A percentile compares a stretch with the other conserved stretches of the same genome.
Conservation (phyloP, 2,113 vertebrate species). For the Pelodiscus sinensis region DNA sequence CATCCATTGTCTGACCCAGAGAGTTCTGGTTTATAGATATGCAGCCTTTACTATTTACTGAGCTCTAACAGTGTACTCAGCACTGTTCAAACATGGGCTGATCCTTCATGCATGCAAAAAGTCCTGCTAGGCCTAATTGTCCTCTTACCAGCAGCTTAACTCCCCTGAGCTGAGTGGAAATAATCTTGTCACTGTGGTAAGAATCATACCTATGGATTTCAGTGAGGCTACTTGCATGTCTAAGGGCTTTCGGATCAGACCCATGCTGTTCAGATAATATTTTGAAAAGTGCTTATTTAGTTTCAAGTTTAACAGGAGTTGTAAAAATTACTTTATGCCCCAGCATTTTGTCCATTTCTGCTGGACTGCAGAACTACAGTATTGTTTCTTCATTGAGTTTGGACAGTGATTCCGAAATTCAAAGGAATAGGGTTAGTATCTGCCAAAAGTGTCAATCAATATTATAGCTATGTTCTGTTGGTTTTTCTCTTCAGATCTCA, state of each 20-base stretch:
- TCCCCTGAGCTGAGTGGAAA: background rate
- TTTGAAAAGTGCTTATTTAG: constrained; percentile 40
- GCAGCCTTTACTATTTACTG: background rate
- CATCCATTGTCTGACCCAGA: too few species aligned
- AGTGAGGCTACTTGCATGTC: background rate
- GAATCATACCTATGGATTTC: background rate
- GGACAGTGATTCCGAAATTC: background rate
- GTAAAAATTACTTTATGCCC: constrained; percentile 8
- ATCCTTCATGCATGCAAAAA: background rate
- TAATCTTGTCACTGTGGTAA: too few species aligned
- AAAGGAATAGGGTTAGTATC: background rate
- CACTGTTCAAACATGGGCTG: background rate
- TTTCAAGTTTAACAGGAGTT: constrained; percentile 50
- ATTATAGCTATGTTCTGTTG: background rate
- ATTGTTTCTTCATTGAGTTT: background rate
- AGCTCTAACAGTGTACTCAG: background rate
- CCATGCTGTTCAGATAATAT: background rate
- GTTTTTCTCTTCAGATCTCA: constrained; percentile 86
- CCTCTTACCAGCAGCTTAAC: background rate
- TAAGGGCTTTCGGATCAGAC: background rate
- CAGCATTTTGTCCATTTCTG: constrained; percentile 36
- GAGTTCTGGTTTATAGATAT: too few species aligned
- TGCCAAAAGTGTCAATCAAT: constrained; percentile 32
- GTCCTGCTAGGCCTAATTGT: background rate
- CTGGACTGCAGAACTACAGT: constrained; percentile 10